Conservation (phyloP, 2,888 invertebrate genomes). For the Athalia rosae region DNA sequence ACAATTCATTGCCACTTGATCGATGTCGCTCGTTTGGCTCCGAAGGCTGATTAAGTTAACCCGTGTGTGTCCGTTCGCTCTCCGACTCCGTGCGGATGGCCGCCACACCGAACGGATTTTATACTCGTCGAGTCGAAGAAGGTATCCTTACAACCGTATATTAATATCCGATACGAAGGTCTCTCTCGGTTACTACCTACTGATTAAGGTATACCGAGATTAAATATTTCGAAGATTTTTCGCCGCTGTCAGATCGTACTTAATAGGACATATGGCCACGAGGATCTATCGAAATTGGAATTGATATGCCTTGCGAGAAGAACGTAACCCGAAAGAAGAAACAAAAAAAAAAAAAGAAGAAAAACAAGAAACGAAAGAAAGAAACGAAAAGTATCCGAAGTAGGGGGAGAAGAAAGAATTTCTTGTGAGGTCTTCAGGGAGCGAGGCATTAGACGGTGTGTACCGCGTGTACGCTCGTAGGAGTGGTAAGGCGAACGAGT, state of each 20-base stretch:
- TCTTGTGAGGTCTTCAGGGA: neutral
- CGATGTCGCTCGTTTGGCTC: conserved; percentile 66
- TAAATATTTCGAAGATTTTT: too few species aligned
- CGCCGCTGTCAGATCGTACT: too few species aligned
- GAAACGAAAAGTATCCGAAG: neutral
- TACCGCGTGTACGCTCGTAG: neutral
- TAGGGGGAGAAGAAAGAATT: neutral
- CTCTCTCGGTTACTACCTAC: neutral
- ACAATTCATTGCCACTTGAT: conserved; percentile 67
- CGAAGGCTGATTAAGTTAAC: conserved; percentile 64
- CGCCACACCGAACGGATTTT: conserved; percentile 22
- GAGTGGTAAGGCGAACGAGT: conserved; percentile 16
- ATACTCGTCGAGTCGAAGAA: neutral
- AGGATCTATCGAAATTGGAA: too few species aligned
- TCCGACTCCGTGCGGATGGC: neutral
- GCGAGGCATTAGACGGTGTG: conserved; percentile 1
- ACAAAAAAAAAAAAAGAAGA: too few species aligned
- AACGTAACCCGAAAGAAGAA: too few species aligned
- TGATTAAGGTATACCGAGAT: too few species aligned
- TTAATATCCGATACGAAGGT: conserved; percentile 3
- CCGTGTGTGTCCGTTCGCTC: conserved; percentile 43
- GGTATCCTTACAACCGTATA: neutral
- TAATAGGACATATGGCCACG: too few species aligned
- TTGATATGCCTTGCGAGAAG: too few species aligned
- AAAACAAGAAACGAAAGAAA: too few species aligned